Evolutionary conservation across 2,888 invertebrate species (phyloP).

Genomic region (Leucophenga maculata): DNA sequence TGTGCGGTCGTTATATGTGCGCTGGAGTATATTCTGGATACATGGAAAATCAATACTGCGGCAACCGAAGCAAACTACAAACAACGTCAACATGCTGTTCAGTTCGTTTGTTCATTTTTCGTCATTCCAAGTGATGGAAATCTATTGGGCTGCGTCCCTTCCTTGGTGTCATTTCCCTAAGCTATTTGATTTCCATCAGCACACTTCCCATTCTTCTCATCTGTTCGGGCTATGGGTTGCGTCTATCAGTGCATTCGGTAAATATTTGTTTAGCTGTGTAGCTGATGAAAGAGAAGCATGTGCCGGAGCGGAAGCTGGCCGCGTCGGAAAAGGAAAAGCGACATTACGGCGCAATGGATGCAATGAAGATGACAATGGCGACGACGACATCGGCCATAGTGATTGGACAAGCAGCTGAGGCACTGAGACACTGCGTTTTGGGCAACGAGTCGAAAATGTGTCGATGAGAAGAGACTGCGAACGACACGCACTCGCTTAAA

Average conservation of each 20-base stretch:
- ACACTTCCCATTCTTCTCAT: slow-evolving; percentile 44
- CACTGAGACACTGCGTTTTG: neutral
- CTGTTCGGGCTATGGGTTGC: slow-evolving; percentile 31
- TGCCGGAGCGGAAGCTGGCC: slow-evolving; percentile 47
- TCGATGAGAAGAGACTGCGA: slow-evolving; percentile 39
- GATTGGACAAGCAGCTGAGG: slow-evolving; percentile 12
- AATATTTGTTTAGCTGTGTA: slow-evolving; percentile 40
- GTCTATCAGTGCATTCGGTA: slow-evolving; percentile 35
- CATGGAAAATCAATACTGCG: slow-evolving; percentile 54
- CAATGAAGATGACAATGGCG: slow-evolving; percentile 37
- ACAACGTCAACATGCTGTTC: slow-evolving; percentile 35
- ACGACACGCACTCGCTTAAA: slow-evolving; percentile 65
- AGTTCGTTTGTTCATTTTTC: slow-evolving; percentile 65
- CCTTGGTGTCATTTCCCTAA: slow-evolving; percentile 22
- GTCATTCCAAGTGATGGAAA: slow-evolving; percentile 63
- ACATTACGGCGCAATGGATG: slow-evolving; percentile 23
- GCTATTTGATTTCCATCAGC: slow-evolving; percentile 39
- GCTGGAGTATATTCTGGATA: slow-evolving; percentile 1
- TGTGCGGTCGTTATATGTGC: no score
- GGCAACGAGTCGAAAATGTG: neutral
- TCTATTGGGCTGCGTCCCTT: slow-evolving; percentile 55
- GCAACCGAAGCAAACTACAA: slow-evolving; percentile 23
- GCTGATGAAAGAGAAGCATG: slow-evolving; percentile 44
- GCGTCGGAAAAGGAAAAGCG: slow-evolving; percentile 31
- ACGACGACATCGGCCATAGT: slow-evolving; percentile 19